Evolutionary conservation across 2,888 invertebrate genomes (phyloP).

Genomic region (Spodoptera littoralis): DNA sequence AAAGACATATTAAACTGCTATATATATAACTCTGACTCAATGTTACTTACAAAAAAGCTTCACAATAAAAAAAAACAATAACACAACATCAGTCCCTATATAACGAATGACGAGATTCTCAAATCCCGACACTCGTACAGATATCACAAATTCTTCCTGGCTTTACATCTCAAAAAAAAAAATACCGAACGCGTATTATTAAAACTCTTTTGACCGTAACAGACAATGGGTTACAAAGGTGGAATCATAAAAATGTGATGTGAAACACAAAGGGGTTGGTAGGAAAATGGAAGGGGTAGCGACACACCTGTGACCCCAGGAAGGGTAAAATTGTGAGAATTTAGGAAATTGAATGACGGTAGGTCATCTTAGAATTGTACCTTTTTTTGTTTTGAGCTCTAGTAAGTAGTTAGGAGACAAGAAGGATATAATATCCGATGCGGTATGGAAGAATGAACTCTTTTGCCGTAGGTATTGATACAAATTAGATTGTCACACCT

Average conservation of each 20-base stretch:
- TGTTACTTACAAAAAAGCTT: no score
- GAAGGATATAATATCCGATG: no score
- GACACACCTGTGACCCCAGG: slow-evolving; percentile 61
- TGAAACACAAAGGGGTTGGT: slow-evolving; percentile 53
- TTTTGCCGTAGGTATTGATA: no score
- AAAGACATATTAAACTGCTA: no score
- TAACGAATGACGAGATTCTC: slow-evolving; percentile 10
- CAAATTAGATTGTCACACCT: no score
- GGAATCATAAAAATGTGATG: slow-evolving; percentile 66
- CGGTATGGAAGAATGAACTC: no score
- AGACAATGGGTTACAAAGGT: slow-evolving; percentile 60
- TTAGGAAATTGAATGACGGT: slow-evolving; percentile 44
- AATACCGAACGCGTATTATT: slow-evolving; percentile 59
- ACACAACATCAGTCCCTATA: not conserved
- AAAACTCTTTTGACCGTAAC: slow-evolving; percentile 67
- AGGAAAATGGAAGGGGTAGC: slow-evolving; percentile 52
- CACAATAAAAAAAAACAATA: not conserved
- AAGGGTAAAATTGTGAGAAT: slow-evolving; percentile 49
- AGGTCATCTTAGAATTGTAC: slow-evolving; percentile 17
- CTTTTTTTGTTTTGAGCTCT: slow-evolving; percentile 20
- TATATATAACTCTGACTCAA: no score
- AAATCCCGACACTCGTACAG: slow-evolving; percentile 29
- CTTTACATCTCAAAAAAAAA: slow-evolving; percentile 34
- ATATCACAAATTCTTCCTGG: slow-evolving; percentile 37
- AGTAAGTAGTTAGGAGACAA: no score